Conservation (phyloP, 2,888 invertebrate genomes). For the Drosophila pseudotakahashii region DNA sequence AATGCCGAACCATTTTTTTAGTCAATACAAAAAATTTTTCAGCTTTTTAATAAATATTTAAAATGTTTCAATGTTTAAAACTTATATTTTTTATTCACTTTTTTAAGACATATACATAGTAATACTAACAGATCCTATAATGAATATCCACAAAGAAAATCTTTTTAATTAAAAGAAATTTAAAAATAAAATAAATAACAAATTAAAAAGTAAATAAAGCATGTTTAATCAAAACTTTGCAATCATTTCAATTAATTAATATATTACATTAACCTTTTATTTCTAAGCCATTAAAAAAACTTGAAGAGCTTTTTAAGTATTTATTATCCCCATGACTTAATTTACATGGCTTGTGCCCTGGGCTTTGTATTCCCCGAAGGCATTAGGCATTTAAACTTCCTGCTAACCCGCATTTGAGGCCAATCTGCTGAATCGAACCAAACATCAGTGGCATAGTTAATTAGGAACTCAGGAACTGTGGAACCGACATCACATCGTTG, state of each 20-base stretch:
- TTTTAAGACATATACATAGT: no score
- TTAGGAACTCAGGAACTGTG: constrained; percentile 60
- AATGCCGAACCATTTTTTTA: constrained; percentile 41
- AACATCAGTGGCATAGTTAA: constrained; percentile 59
- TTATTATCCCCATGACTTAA: neutral
- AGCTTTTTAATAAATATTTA: neutral
- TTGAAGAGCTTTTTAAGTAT: neutral
- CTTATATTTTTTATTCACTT: neutral
- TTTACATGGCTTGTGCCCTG: constrained; percentile 11
- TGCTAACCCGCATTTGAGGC: constrained; percentile 34
- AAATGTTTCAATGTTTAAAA: neutral
- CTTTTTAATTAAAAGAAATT: no score
- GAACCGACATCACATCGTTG: constrained; percentile 51
- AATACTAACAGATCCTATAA: no score
- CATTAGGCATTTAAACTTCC: constrained; percentile 19
- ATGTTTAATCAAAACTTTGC: neutral
- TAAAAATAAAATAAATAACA: no score
- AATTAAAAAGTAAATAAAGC: no score
- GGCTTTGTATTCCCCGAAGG: constrained; percentile 10
- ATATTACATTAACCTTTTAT: neutral
- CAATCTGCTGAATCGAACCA: constrained; percentile 26
- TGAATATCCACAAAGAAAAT: no score
- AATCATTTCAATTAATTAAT: neutral
- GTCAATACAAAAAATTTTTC: neutral
- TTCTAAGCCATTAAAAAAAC: neutral